Conservation (phyloP, 2,797 vertebrate species). For the Labroides dimidiatus region DNA sequence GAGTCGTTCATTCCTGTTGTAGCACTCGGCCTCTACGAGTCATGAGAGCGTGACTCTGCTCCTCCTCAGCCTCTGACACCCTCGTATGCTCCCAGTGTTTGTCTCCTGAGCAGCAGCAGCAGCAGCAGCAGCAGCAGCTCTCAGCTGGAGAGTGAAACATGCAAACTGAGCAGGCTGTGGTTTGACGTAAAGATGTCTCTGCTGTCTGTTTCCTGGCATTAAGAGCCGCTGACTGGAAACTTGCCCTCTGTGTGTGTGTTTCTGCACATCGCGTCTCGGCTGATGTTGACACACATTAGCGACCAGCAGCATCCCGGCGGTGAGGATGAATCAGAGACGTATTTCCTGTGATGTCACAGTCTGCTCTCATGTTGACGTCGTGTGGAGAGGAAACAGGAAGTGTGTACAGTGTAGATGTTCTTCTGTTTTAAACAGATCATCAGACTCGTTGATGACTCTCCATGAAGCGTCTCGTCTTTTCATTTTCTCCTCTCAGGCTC, state of each 20-base stretch:
- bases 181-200: slow-evolving; percentile 2
- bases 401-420: too few species aligned
- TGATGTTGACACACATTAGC: neutral
- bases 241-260: neutral
- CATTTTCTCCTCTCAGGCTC: slow-evolving; percentile 79
- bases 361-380: too few species aligned
- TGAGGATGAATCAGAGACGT: too few species aligned
- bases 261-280: neutral
- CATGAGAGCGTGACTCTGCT: neutral
- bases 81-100: neutral
- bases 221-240: slow-evolving; percentile 5
- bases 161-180: slow-evolving; percentile 25
- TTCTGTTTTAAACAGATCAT: too few species aligned
- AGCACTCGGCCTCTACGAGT: neutral
- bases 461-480: neutral
- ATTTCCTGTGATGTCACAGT: too few species aligned
- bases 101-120: neutral
- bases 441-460: too few species aligned
- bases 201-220: slow-evolving; percentile 31
- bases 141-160: neutral
- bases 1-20: neutral
- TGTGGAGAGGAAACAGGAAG: too few species aligned
- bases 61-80: neutral
- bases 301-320: too few species aligned
- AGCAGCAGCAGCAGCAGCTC: too few species aligned